Evolutionary conservation across 2,888 invertebrate genomes (phyloP).

Genomic region (Sinotaia quadrata): DNA sequence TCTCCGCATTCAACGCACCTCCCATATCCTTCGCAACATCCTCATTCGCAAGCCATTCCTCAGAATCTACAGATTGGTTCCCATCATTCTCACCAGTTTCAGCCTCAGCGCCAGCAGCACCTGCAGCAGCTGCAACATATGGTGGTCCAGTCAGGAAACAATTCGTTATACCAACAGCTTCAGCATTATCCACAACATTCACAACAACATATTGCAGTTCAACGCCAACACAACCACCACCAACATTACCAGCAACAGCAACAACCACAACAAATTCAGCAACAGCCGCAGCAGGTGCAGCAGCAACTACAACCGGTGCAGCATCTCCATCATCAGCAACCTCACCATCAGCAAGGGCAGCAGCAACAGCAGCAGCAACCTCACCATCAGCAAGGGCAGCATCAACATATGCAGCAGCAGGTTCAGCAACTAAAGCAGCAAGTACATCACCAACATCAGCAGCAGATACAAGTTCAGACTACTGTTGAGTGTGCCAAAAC

Average conservation of each 20-base stretch:
- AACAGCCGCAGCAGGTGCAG: conserved; percentile 1
- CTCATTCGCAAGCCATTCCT: too few species aligned
- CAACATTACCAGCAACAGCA: background rate
- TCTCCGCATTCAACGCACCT: too few species aligned
- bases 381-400: background rate
- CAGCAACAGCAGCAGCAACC: background rate
- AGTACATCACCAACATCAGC: background rate
- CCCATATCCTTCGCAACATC: too few species aligned
- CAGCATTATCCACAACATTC: background rate
- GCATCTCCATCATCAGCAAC: conserved; percentile 21
- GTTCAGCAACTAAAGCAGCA: background rate
- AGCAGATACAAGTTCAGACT: background rate
- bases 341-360: conserved; percentile 2
- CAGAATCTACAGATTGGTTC: too few species aligned
- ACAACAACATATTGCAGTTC: background rate
- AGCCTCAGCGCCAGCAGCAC: background rate
- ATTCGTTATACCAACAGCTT: background rate
- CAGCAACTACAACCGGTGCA: background rate
- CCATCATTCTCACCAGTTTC: background rate
- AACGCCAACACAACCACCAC: background rate
- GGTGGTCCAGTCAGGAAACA: background rate
- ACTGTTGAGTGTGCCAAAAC: background rate
- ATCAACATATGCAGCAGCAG: background rate
- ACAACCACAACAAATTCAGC: background rate
- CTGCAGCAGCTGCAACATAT: background rate